phyloP scores from a whole-genome alignment of 2,888 invertebrate genomes.

The Nomada ferruginata region DNA sequence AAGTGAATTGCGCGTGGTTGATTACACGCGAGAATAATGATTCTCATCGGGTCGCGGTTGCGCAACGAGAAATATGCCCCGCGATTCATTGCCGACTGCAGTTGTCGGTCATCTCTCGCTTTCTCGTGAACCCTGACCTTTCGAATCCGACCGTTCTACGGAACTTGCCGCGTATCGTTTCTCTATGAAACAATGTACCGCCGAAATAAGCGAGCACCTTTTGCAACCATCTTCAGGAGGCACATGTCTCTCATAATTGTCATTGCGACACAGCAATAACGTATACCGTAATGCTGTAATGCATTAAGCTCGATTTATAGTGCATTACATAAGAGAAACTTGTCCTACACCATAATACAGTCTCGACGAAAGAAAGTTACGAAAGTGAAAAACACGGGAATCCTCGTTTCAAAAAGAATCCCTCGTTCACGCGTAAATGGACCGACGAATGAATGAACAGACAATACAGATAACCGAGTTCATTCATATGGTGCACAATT shows the following conservation, averaged over 20 bases:
- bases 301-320: neutral
- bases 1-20: neutral
- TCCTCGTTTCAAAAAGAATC: constrained; percentile 9
- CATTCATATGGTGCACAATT: constrained; percentile 33
- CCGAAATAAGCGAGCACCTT: too few species aligned
- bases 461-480: neutral
- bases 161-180: neutral
- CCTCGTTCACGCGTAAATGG: neutral
- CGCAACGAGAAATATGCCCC: constrained; percentile 36
- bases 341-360: neutral
- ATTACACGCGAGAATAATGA: constrained; percentile 1
- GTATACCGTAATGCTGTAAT: too few species aligned
- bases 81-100: constrained; percentile 36
- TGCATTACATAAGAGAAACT: neutral
- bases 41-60: constrained; percentile 18
- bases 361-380: neutral
- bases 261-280: too few species aligned
- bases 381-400: neutral
- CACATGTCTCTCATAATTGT: too few species aligned
- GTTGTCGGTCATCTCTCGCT: constrained; percentile 24
- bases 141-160: neutral
- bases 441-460: constrained; percentile 17
- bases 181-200: neutral
- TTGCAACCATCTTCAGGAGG: too few species aligned
- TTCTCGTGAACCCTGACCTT: constrained; percentile 35